Evolutionary conservation across 2,113 vertebrate species (phyloP), one percentile per base, ranked within the genome.

Genomic region (Sinosuthora webbiana): DNA sequence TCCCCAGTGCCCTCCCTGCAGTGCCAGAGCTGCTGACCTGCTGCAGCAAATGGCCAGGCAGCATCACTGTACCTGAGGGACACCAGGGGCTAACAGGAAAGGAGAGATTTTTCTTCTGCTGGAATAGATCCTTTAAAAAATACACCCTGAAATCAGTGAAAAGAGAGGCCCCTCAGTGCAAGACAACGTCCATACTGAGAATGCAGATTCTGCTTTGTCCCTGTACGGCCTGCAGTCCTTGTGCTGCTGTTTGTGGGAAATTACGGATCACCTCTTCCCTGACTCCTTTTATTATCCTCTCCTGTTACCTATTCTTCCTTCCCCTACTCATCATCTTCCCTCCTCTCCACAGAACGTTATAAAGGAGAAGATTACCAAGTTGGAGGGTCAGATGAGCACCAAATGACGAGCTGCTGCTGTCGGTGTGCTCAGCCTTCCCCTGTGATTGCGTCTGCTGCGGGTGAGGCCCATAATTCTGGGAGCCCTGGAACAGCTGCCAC

Each of bases 321-420:
- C 30, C 45, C 63, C 37, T 65, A 10, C 90, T 70, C 78, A 83
- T 87, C 81, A 94, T 87, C 82, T 74, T 85, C 82, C 47, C 83
- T 87, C 55, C 45, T 88, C 70, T 69, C 65, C 63, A 47, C 7
- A 53, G 87, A 69, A 65, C 23, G 44, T 8, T 81, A 74, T 41
- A 42, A 91, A 89, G 73, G 87, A 73, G 84, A 93, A 94, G 93
- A 96, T 96, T 64, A 53, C 84, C 49, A 21, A 74, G 78, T 60
- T 70, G 67, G 78, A 82, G 90, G 71, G 55, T 80, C 57, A 83
- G 82, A 93, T 31, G 83, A 50, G 89, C 44, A 73, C 64, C n/a
- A 87, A 94, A 96, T 89, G 4, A 83, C 4, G 18, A 73, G 49
- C 82, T 85, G 47, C 82, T 85, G 47, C 45, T 60, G 9, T 57